Evolutionary conservation across 2,113 vertebrate genomes (phyloP).

Genomic region (Callochromis pleurospilus): DNA sequence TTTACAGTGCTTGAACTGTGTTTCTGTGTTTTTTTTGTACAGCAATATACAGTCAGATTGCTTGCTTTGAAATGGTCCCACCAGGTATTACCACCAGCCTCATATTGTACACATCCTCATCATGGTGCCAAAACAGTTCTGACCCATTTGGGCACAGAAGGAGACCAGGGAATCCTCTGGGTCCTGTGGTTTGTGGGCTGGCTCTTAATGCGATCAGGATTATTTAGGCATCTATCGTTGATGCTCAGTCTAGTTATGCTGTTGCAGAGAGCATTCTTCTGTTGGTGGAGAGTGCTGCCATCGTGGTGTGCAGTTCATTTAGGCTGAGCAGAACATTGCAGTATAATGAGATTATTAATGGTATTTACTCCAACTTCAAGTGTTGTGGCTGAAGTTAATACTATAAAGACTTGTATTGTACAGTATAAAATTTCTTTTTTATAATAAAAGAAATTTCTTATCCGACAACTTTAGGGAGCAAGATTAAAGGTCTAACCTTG

Average conservation of each 20-base stretch:
- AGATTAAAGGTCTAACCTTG: not conserved
- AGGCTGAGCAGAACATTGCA: not conserved
- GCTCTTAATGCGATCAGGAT: not conserved
- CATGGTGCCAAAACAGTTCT: not conserved
- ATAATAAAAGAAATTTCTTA: rapidly evolving
- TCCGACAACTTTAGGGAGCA: not conserved
- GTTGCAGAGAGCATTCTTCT: not conserved
- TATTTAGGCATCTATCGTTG: not conserved
- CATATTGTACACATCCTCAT: not conserved
- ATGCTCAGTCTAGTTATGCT: not conserved
- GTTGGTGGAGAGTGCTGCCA: not conserved
- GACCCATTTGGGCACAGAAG: not conserved
- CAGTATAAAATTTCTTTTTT: not conserved
- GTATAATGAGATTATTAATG: not conserved
- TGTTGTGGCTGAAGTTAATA: not conserved
- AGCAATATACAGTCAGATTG: not conserved
- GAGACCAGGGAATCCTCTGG: not conserved
- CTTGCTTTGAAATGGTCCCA: not conserved
- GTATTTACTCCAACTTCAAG: not conserved
- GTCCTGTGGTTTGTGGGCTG: not conserved
- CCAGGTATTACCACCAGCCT: not conserved
- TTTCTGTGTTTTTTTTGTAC: not conserved
- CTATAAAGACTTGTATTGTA: not conserved
- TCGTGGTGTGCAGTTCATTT: not conserved
- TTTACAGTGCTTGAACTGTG: not conserved